Evolutionary conservation across 2,113 vertebrate species (phyloP), one percentile per base, ranked within the genome.

Genomic region (Speoplatyrhinus poulsoni): DNA sequence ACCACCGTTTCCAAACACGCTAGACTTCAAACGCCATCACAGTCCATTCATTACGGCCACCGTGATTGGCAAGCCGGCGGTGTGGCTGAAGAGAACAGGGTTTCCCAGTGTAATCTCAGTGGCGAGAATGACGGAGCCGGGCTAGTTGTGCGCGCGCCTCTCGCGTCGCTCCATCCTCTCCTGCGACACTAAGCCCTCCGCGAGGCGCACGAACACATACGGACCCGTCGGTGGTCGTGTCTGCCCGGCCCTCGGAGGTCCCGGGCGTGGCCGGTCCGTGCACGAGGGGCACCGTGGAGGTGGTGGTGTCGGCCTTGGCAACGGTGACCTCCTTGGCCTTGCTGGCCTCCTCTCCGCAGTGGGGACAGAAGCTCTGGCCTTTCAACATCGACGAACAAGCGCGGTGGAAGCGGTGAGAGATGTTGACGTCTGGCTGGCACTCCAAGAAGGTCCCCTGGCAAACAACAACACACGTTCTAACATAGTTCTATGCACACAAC

Each of bases 311-410:
- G 0, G 98, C 97, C 84, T 99, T 99, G 46, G 98, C 96, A 58
- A 99, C 95, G 11, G 98, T 99, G 81, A 99, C 98, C 85, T 99
- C 98, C 88, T 94, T 97, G 70, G 98, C 96, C 83, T 98, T 98
- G 82, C 92, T 85, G 80, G 93, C 91, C 57, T 99, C 97, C 63
- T 99, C 98, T 59, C 98, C 97, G 0, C 98, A 99, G 86, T 99
- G 98, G 4, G 98, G 98, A 80, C 98, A 99, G 89, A 96, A 99
- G 88, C 95, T 97, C 82, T 92, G 92, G 60, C 95, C 93, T 50
- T 95, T 97, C 71, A 97, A 91, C 66, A 95, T 90, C 4, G 97
- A 99, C 81, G 96, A 95, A 75, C 98, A 99, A 49, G 79, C 90
- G 47, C 88, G 92, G 85, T 99, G 98, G 88, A 99, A 99, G 8